Percentiles rank a stretch among this genome's conserved stretches.
phyloP scores from a whole-genome alignment of 2,888 invertebrate genomes.

The Callyntrura sp. region DNA sequence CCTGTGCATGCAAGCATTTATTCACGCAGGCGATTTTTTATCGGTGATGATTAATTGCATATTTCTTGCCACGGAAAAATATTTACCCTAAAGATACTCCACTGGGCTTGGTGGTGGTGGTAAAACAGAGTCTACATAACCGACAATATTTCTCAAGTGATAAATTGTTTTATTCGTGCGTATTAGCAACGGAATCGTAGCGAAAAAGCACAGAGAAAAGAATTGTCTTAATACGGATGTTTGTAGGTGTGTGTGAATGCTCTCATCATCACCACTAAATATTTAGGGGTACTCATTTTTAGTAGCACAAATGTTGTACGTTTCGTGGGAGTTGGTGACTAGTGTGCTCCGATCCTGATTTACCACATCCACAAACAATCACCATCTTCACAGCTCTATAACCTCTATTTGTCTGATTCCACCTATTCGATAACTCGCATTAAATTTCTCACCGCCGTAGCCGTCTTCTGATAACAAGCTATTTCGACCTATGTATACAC shows the following conservation, averaged over 20 bases:
- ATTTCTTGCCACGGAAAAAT: constrained; percentile 36
- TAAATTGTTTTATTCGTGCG: background rate
- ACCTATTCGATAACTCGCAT: constrained; percentile 12
- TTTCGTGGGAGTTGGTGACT: no score
- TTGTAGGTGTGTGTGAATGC: background rate
- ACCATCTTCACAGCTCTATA: no score
- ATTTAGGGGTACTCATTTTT: no score
- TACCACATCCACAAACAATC: no score
- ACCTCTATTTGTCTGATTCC: no score
- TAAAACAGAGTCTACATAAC: no score
- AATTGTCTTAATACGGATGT: background rate
- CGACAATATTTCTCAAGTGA: background rate
- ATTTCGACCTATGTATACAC: constrained; percentile 18
- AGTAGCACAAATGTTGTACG: no score
- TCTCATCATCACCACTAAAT: no score
- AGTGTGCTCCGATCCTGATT: no score
- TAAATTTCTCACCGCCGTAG: background rate
- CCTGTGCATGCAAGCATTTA: constrained; percentile 19
- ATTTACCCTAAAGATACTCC: background rate
- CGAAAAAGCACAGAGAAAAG: background rate
- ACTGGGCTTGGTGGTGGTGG: no score
- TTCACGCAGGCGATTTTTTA: constrained; percentile 42
- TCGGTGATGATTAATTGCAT: constrained; percentile 50
- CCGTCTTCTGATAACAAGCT: constrained; percentile 24
- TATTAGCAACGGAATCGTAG: background rate